These are phyloP conservation scores for Sorex fumeus DNA, from an alignment of 2,113 vertebrate species.

Conservation along the genomic window DNA sequence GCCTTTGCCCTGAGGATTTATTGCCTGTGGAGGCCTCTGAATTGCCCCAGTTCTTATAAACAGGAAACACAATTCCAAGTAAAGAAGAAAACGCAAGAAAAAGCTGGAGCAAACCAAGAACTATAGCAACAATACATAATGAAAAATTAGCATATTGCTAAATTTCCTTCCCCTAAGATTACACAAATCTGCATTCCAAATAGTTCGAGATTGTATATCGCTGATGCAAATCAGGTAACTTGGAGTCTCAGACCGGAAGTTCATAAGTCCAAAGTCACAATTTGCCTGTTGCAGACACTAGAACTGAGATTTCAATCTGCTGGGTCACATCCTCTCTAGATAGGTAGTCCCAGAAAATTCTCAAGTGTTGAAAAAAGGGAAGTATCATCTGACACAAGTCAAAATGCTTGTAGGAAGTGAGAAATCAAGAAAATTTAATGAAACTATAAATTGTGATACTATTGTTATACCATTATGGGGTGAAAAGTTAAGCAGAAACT, in stretches of 20 bases:
- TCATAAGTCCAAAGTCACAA: conserved; percentile 46
- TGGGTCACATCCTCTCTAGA: conserved; percentile 25
- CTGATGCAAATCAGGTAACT: conserved; percentile 17
- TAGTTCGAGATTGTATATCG: conserved; percentile 20
- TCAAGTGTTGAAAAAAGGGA: not conserved
- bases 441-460: not conserved
- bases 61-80: conserved; percentile 74
- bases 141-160: conserved; percentile 56
- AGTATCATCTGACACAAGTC: not conserved
- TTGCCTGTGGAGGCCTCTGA: conserved; percentile 51
- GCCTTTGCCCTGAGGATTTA: conserved; percentile 69
- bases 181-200: conserved; percentile 27
- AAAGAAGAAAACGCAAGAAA: conserved; percentile 52
- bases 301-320: conserved; percentile 64
- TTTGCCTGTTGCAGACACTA: conserved; percentile 24
- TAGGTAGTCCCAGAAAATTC: not conserved
- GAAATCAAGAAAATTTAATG: conserved; percentile 42
- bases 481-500: conserved; percentile 7
- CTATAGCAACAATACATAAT: conserved; percentile 31
- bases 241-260: conserved; percentile 22
- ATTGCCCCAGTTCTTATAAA: conserved; percentile 73
- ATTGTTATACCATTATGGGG: not conserved
- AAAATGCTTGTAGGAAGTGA: conserved; percentile 55
- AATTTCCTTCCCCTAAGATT: conserved; percentile 51
- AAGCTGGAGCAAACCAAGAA: conserved; percentile 13